Base-by-base conservation (phyloP, 2,888 invertebrate species). In the Acleris sparsana region DNA sequence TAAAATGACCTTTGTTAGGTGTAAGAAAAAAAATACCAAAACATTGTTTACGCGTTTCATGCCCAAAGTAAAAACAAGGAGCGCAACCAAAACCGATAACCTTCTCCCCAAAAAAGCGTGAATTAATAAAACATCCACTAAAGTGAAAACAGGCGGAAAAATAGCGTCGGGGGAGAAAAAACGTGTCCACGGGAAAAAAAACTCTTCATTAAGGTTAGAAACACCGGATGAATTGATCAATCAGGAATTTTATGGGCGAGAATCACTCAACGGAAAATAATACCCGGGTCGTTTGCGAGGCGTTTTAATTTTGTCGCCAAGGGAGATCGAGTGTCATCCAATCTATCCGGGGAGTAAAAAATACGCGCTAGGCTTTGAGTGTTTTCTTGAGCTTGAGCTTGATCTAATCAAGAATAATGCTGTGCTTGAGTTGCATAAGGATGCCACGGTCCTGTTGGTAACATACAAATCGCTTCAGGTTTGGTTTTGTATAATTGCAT, bases 181-280 rank as follows among this genome's bases (percentile, higher is more conserved):
- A 84, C 85, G 77, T 82, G 86, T 84, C 87, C 80, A 83, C 84
- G 49, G 39, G 81, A 25, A 82, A 82, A 79, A 85, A 83, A 88
- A 88, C 86, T 86, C 87, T 89, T 92, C 91, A 92, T 92, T 92
- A 92, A 79, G 79, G 77, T 80, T 86, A 85, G 87, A 82, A 88
- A 88, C 87, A 87, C 83, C 85, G 88, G 84, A 92, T 91, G 90
- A 91, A 92, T 92, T 92, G 92, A 92, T 92, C 92, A 91, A 91
- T 92, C 91, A 91, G 87, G 89, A 89, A 87, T 91, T 92, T 92
- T 91, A 91, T 90, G 91, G 89, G 80, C 86, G 80, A 83, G 89
- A 92, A 92, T 92, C 92, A 92, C 92, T 92, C 90, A 92, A 88
- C 89, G 90, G 88, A 89, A 91, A 91, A 90, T 91, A 90, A 91